Conservation (phyloP, 92 coral and sea anemone genomes). For the Palythoa caribaeorum region DNA sequence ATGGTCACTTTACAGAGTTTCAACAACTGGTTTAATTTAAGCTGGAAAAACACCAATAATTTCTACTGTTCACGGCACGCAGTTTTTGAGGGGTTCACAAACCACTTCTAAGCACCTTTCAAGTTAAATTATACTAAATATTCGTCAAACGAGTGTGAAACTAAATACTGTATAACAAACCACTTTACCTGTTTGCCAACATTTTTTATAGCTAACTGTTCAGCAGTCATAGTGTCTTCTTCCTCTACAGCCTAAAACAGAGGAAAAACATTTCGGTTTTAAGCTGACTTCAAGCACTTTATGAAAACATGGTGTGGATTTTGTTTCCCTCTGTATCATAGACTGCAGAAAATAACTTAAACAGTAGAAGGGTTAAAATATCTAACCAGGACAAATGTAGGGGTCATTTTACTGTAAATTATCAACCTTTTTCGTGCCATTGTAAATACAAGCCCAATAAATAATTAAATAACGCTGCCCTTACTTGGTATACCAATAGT, state of each 20-base stretch:
- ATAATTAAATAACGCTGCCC: no score
- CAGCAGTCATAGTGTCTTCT: constrained; percentile 96
- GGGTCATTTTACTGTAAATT: no score
- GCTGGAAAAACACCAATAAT: background rate
- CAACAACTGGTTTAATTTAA: background rate
- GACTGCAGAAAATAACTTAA: no score
- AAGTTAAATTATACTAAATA: no score
- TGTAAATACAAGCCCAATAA: no score
- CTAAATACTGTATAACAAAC: background rate
- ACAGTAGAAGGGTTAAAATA: no score
- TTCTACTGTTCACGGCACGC: background rate
- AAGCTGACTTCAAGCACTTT: background rate
- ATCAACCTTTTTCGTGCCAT: no score
- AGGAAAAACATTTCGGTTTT: background rate
- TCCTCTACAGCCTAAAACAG: constrained; percentile 89
- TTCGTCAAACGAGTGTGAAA: background rate
- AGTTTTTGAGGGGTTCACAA: no score
- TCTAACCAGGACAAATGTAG: no score
- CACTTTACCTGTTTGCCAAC: constrained; percentile 94
- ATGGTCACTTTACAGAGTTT: background rate
- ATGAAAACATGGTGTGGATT: no score
- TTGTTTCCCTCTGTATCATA: no score
- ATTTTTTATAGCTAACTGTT: constrained; percentile 95
- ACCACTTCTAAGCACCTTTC: background rate
- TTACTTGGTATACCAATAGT: no score